Percentiles rank a stretch among this genome's conserved stretches.
Evolutionary conservation across 2,113 vertebrate species (phyloP).

Genomic region (Antechinus stuartii): DNA sequence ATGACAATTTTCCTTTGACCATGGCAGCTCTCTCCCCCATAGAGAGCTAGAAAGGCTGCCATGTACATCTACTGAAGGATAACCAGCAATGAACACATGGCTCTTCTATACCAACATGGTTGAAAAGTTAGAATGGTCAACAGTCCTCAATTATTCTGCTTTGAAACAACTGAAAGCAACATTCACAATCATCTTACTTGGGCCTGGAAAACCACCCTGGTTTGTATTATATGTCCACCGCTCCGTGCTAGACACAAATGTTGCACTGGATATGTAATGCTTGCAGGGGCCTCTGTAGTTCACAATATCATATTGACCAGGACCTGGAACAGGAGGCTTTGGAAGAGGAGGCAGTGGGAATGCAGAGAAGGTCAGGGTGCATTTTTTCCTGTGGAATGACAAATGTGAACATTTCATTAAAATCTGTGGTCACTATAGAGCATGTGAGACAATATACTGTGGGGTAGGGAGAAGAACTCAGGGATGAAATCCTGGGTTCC

Average conservation of each 20-base stretch:
- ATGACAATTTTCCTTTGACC: not conserved
- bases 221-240: constrained; percentile 25
- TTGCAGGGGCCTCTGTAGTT: constrained; percentile 68
- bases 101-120: not conserved
- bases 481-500: not conserved
- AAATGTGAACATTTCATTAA: constrained; percentile 15
- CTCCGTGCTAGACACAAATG: constrained; percentile 84
- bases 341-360: constrained; percentile 79
- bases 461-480: not conserved
- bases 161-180: not conserved
- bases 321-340: constrained; percentile 82
- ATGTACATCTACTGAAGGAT: not conserved
- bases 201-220: constrained; percentile 80
- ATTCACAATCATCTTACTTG: constrained; percentile 81
- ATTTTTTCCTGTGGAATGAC: constrained; percentile 81
- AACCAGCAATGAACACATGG: not conserved
- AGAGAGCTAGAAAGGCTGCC: not conserved
- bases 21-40: not conserved
- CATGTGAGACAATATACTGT: not conserved
- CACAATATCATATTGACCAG: constrained; percentile 84
- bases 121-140: constrained; percentile 46
- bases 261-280: constrained; percentile 82
- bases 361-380: constrained; percentile 81
- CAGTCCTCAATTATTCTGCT: not conserved
- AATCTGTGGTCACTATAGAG: not conserved